Percentiles rank a stretch among this genome's conserved stretches.
phyloP scores from a whole-genome alignment of 2,888 invertebrate genomes.

The Chrysina gloriosa region DNA sequence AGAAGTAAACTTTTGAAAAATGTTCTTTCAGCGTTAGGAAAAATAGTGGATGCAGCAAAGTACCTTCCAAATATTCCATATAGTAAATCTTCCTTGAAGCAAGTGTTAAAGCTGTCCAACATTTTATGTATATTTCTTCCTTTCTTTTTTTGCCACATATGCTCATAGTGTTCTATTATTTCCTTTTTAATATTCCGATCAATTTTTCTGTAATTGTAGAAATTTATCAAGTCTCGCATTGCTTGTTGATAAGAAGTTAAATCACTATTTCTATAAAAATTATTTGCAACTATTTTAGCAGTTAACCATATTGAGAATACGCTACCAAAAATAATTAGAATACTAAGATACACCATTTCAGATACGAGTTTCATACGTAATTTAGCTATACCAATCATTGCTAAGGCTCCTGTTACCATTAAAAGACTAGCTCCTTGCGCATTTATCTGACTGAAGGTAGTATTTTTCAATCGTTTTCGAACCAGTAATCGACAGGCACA shows the following conservation, averaged over 20 bases:
- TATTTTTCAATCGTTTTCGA: conserved; percentile 18
- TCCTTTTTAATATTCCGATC: conserved; percentile 47
- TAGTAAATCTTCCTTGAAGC: conserved; percentile 48
- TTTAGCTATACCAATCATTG: conserved; percentile 34
- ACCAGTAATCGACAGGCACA: conserved; percentile 25
- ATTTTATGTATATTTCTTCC: conserved; percentile 43
- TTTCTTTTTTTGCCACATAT: conserved; percentile 48
- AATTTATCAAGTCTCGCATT: conserved; percentile 50
- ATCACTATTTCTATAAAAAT: conserved; percentile 44
- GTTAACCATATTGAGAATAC: conserved; percentile 37
- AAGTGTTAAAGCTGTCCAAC: conserved; percentile 42
- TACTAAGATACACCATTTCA: conserved; percentile 28
- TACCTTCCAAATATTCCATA: conserved; percentile 45
- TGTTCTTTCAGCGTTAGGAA: conserved; percentile 41
- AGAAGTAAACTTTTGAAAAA: conserved; percentile 46
- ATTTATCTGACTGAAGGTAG: conserved; percentile 2
- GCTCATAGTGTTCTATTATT: conserved; percentile 51
- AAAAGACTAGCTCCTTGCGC: conserved; percentile 27
- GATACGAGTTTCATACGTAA: neutral
- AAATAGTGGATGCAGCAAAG: conserved; percentile 42
- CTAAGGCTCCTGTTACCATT: conserved; percentile 10
- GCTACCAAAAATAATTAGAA: conserved; percentile 19
- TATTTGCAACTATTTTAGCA: conserved; percentile 41
- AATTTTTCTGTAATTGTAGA: conserved; percentile 48
- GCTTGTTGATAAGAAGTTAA: conserved; percentile 49